These are phyloP conservation scores for Daboia siamensis DNA, from an alignment of 2,113 vertebrate genomes.

Conservation along the genomic window DNA sequence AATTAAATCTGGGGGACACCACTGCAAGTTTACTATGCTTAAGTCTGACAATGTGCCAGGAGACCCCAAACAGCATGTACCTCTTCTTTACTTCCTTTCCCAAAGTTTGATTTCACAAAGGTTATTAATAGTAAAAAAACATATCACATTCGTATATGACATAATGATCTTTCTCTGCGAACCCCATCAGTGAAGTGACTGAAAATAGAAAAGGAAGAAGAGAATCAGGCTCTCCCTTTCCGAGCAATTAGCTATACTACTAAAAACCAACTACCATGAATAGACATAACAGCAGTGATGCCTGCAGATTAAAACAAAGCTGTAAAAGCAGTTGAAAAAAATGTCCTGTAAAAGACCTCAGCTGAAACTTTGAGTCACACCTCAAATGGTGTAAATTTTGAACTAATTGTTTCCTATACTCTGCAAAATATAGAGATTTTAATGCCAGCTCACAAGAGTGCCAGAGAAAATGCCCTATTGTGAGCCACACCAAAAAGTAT, in stretches of 20 bases:
- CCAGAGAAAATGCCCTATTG: neutral
- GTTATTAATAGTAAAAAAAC: slow-evolving; percentile 7
- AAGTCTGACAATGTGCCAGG: slow-evolving; percentile 18
- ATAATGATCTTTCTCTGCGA: slow-evolving; percentile 11
- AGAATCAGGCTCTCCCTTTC: slow-evolving; percentile 33
- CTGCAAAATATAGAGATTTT: neutral
- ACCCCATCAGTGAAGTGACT: slow-evolving; percentile 10
- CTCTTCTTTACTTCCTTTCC: neutral
- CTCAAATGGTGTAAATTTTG: neutral
- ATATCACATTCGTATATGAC: slow-evolving; percentile 21
- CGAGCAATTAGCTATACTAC: slow-evolving; percentile 43
- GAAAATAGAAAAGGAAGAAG: slow-evolving; percentile 21
- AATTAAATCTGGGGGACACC: neutral
- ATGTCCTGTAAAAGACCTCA: neutral
- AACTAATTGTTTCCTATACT: neutral
- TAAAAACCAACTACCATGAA: slow-evolving; percentile 25
- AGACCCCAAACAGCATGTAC: neutral
- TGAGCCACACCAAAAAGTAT: neutral
- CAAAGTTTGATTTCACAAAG: slow-evolving; percentile 6
- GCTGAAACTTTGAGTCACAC: neutral
- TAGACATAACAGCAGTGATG: neutral
- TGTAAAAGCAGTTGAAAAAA: neutral
- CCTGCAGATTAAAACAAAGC: neutral
- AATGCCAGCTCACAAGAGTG: neutral
- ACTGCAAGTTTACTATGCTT: neutral